Base-by-base conservation (phyloP, 2,888 invertebrate genomes). In the Clepsis dumicolana region DNA sequence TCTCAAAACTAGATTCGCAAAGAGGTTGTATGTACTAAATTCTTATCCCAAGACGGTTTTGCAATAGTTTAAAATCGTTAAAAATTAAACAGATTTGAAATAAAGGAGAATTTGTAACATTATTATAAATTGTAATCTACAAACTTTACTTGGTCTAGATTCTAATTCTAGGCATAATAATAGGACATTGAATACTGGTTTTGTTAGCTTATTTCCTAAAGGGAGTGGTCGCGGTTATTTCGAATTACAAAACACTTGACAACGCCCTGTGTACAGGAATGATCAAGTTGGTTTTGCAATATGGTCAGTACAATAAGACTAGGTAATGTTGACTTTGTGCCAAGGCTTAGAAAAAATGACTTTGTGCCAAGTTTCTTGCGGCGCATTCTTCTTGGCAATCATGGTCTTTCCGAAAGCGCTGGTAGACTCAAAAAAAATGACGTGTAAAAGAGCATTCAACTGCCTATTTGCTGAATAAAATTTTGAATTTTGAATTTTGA, bases 181-280 rank as follows among this genome's bases (percentile, higher is more conserved):
- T 29, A 10, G 54, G 8, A 35, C 12, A 32, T 21, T 59, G 10
- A 5, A 8, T 21, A 41, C 41, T 59, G 59, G 59, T 59, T 41
- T 41, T 32, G 35, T 24, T 14, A 14, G 35, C 2, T 21, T 18
- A 12, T 12, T 50, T 52, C 24, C 38, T 16, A 12, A 29, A 25
- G 59, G 59, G 59, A 41, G 41, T 59, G 59, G 59, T 41, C 38
- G 21, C 16, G 8, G 12, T 8, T n/a, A 54, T 57, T 38, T 41
- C 59, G 59, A 16, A 59, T 41, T n/a, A 59, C 38, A 59, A 41
- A 57, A 10, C 59, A 59, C 59, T 35, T 59, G 59, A 59, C 59
- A 59, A 38, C 48, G 48, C 48, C 21, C 25, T 25, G 35, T 18
- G 12, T 5, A n/a, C n/a, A n/a, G n/a, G n/a, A n/a, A n/a, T 56